phyloP scores from a whole-genome alignment of 1,140 invertebrate genomes.

The Papilio polyxenes region DNA sequence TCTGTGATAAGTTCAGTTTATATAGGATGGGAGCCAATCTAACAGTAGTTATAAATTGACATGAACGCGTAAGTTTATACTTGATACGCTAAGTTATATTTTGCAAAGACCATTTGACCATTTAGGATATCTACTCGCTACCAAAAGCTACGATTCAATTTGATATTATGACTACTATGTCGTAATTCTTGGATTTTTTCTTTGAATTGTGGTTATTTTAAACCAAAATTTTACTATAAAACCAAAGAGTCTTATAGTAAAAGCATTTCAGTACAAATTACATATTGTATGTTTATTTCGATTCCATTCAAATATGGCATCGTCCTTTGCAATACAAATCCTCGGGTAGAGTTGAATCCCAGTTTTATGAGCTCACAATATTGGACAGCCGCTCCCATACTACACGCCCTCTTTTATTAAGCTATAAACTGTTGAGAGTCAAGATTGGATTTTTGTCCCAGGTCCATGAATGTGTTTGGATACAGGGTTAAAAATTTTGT shows the following conservation, averaged over 20 bases:
- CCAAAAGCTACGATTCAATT: too few relatives aligned
- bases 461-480: neutral
- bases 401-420: neutral
- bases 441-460: constrained; percentile 25
- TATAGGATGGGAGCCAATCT: constrained; percentile 6
- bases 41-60: neutral
- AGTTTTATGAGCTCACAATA: constrained; percentile 11
- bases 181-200: neutral
- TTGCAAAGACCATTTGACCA: too few relatives aligned
- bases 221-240: neutral
- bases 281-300: constrained; percentile 9
- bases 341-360: neutral
- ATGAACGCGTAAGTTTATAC: neutral
- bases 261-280: neutral
- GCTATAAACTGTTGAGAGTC: constrained; percentile 23
- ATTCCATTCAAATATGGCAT: neutral
- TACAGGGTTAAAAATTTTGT: constrained; percentile 10
- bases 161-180: too few relatives aligned
- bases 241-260: neutral
- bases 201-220: neutral
- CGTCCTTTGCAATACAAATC: constrained; percentile 21
- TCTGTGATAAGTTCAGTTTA: constrained; percentile 21
- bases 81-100: neutral
- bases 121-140: too few relatives aligned
- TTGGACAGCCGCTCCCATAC: neutral